phyloP scores from a whole-genome alignment of 1,140 invertebrate species.

The Drosophila kepulauana region DNA sequence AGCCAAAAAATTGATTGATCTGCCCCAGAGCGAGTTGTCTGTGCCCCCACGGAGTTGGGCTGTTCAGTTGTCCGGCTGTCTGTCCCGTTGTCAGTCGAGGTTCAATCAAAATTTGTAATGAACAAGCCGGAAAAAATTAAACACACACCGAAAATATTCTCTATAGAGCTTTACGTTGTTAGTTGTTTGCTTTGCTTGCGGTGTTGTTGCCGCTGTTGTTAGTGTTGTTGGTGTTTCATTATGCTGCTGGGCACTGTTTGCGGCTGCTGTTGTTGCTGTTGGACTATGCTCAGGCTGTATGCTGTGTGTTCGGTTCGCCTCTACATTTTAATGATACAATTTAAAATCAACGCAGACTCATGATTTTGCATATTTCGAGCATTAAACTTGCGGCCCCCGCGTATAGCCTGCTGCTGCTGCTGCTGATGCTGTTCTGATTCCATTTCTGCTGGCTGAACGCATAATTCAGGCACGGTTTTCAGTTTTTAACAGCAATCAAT shows the following conservation, averaged over 20 bases:
- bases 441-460: constrained; percentile 51
- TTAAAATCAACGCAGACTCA: constrained; percentile 83
- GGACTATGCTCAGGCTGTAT: background rate
- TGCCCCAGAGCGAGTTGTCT: constrained; percentile 54
- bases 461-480: constrained; percentile 70
- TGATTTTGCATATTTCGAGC: constrained; percentile 80
- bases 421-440: constrained; percentile 40
- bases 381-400: constrained; percentile 65
- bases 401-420: background rate
- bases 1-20: constrained; percentile 75
- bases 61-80: too few relatives aligned
- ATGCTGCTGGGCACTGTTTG: constrained; percentile 38
- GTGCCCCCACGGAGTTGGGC: constrained; percentile 13
- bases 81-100: constrained; percentile 37
- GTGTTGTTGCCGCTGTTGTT: constrained; percentile 6
- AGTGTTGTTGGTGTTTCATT: constrained; percentile 63
- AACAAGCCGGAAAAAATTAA: constrained; percentile 78
- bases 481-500: constrained; percentile 76
- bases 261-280: constrained; percentile 17
- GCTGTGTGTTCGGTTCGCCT: constrained; percentile 37
- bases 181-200: constrained; percentile 41
- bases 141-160: constrained; percentile 52
- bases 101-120: constrained; percentile 81
- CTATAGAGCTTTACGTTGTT: constrained; percentile 17
- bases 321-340: constrained; percentile 81